Conservation (phyloP, 2,113 vertebrate species). For the Oxyruncus cristatus region DNA sequence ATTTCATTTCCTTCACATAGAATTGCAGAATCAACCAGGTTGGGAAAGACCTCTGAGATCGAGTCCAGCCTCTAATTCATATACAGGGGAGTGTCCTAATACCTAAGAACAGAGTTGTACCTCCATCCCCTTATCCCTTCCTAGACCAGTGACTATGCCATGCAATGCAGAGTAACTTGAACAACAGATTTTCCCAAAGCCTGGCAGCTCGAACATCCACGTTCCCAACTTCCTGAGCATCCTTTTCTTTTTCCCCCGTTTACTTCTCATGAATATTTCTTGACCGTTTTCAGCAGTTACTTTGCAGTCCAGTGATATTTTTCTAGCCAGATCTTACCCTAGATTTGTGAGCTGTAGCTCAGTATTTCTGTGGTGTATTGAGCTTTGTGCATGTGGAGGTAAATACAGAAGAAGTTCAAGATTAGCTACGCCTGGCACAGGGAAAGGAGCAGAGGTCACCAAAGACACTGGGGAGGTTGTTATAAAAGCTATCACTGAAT, state of each 20-base stretch:
- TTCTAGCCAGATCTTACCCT: neutral
- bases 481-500: neutral
- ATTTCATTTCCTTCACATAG: neutral
- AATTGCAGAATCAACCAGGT: too few species aligned
- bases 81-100: neutral
- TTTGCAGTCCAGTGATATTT: neutral
- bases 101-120: neutral
- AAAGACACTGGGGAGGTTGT: neutral
- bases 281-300: neutral
- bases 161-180: neutral
- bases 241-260: neutral
- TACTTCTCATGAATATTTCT: neutral
- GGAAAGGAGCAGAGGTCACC: neutral
- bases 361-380: neutral
- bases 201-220: neutral
- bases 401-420: neutral
- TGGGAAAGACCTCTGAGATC: too few species aligned
- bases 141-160: neutral
- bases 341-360: neutral
- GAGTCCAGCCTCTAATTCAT: too few species aligned
- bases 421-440: accelerated
- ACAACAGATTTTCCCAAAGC: neutral
- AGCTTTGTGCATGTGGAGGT: neutral
- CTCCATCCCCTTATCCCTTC: neutral
- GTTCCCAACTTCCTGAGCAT: neutral